These are phyloP conservation scores for Plutella xylostella DNA, from an alignment of 2,888 invertebrate genomes.

Conservation along the genomic window DNA sequence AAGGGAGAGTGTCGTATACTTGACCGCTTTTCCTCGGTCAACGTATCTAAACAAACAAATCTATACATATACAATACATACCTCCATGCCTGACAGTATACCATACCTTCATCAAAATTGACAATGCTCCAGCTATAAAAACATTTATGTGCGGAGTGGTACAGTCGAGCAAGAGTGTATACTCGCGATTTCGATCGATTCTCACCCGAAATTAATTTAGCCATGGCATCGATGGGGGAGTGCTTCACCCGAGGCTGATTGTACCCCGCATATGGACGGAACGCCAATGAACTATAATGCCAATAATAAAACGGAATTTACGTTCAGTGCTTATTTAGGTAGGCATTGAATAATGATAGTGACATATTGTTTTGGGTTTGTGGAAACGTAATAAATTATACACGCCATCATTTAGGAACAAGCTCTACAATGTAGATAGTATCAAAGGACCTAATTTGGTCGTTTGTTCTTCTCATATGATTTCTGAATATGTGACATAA, in stretches of 20 bases:
- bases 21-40: slow-evolving; percentile 41
- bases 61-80: no score
- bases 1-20: slow-evolving; percentile 27
- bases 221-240: no score
- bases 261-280: no score
- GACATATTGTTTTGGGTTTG: slow-evolving; percentile 9
- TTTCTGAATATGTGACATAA: no score
- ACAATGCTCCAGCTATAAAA: slow-evolving; percentile 48
- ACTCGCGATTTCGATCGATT: no score
- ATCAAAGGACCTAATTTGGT: no score
- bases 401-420: slow-evolving; percentile 18
- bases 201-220: no score
- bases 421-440: no score
- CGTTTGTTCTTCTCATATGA: no score
- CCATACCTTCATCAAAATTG: slow-evolving; percentile 46
- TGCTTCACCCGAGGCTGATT: no score
- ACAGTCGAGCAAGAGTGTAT: no score
- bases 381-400: slow-evolving; percentile 11
- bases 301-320: slow-evolving; percentile 33
- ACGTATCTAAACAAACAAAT: slow-evolving; percentile 47
- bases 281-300: slow-evolving; percentile 25
- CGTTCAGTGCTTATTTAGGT: slow-evolving; percentile 19
- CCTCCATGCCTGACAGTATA: no score
- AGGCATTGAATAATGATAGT: slow-evolving; percentile 2
- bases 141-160: slow-evolving; percentile 29